Base-by-base conservation (phyloP, 2,888 invertebrate species). In the Antitype chi region DNA sequence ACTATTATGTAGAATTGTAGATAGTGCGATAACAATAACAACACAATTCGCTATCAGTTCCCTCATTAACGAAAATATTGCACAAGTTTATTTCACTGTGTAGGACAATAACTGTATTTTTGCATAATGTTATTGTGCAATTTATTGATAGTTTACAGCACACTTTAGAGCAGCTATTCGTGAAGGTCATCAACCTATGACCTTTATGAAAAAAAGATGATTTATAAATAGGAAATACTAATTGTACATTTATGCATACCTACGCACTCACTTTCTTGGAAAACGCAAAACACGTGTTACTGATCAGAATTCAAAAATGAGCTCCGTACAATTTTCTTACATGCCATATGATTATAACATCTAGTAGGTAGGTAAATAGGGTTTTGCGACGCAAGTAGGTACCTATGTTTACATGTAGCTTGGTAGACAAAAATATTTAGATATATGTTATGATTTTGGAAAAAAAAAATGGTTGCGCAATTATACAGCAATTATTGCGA, bases 1-100 rank as follows among this genome's bases (percentile, higher is more conserved):
- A 23, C 9, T 6, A 57, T 57, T 25, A 57, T 25, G 25, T 57
- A 25, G 25, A 11, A n/a, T 53, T 53, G 11, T 20, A 64, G 6
- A 52, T 52, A 52, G 9, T 23, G 32, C 20, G n/a, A n/a, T 25
- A 66, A 8, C n/a, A 32, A n/a, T 25, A 66, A 8, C n/a, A 32
- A 32, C n/a, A 28, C 20, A 59, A 43, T 32, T 25, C 17, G 3
- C 13, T 28, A 59, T 73, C 25, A 38, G 74, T 73, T 25, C n/a
- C 1, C n/a, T 53, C 15, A 17, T 74, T 52, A 52, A 43, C 28
- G 23, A 59, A 74, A 62, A 13, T 25, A 63, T 76, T 76, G 47
- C 75, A 76, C 49, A 68, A 68, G 28, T 25, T 49, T 49, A 38
- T 66, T 77, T 77, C 25, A 66, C 17, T 38, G 49, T 17, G 3